Evolutionary conservation across 2,888 invertebrate genomes (phyloP).

Genomic region (Axea sp.): DNA sequence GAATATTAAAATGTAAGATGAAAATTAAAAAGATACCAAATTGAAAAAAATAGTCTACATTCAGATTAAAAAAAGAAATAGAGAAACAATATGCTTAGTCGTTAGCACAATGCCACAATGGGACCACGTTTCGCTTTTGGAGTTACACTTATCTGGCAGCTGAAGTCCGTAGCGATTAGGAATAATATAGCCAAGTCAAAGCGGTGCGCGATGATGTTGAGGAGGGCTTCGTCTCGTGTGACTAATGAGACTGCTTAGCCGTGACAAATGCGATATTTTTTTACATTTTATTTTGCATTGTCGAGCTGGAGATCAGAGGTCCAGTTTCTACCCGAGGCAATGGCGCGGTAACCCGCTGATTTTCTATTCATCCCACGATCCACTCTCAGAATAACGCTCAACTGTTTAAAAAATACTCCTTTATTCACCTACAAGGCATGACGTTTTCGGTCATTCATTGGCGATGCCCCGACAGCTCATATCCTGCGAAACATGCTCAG

Average conservation of each 20-base stretch:
- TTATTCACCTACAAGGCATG: constrained; percentile 52
- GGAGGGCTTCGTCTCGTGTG: constrained; percentile 60
- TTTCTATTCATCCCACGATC: constrained; percentile 64
- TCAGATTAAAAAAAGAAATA: constrained; percentile 33
- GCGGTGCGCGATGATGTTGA: constrained; percentile 51
- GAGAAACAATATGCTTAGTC: constrained; percentile 24
- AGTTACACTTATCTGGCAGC: constrained; percentile 56
- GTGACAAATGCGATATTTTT: constrained; percentile 66
- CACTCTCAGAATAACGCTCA: constrained; percentile 53
- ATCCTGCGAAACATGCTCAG: constrained; percentile 6
- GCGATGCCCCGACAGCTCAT: constrained; percentile 40
- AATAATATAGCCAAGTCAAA: constrained; percentile 55
- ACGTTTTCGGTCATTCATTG: constrained; percentile 58
- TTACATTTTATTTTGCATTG: constrained; percentile 50
- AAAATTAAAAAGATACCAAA: no score
- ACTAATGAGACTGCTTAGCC: constrained; percentile 65
- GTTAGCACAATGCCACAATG: constrained; percentile 49
- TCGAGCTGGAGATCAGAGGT: constrained; percentile 62
- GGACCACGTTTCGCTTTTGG: constrained; percentile 41
- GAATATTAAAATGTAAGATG: no score
- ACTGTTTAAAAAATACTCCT: constrained; percentile 61
- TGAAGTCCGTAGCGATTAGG: constrained; percentile 58
- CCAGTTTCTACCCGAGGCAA: constrained; percentile 59
- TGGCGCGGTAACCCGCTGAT: constrained; percentile 63
- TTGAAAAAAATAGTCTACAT: constrained; percentile 14